Conservation (phyloP, 2,113 vertebrate genomes). For the Sterrhoptilus dennistouni region DNA sequence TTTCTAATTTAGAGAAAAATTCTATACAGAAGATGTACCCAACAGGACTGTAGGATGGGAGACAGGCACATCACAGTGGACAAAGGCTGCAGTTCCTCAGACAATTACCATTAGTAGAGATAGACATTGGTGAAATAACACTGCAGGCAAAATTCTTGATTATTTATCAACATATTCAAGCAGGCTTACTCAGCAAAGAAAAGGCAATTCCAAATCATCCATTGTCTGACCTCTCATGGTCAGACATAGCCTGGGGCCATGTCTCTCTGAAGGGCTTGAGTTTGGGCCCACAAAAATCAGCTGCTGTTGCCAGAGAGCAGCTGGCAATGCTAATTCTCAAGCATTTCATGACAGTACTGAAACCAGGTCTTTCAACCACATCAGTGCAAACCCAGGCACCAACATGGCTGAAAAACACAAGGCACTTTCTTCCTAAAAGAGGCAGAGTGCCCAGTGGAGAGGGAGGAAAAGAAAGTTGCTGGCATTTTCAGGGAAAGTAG, state of each 20-base stretch:
- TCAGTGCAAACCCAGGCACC: background rate
- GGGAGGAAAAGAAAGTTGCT: background rate
- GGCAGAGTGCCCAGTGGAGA: background rate
- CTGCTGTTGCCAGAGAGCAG: background rate
- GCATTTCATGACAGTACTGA: background rate
- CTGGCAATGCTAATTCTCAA: background rate
- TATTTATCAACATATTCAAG: background rate
- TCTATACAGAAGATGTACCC: background rate
- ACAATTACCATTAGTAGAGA: background rate
- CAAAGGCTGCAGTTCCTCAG: background rate
- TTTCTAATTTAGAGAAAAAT: background rate
- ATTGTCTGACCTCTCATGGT: background rate
- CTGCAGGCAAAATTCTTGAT: background rate
- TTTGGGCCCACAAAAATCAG: background rate
- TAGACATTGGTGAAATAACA: conserved; percentile 8
- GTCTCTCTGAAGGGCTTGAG: background rate
- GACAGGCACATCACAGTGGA: background rate
- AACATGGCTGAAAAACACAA: background rate
- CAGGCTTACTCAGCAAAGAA: background rate
- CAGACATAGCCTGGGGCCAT: background rate
- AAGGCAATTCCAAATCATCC: background rate
- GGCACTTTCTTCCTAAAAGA: background rate
- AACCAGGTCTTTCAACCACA: background rate
- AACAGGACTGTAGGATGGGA: background rate
- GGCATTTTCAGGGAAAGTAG: background rate